A percentile compares a stretch with the other conserved stretches of the same genome.
Conservation (phyloP, 2,888 invertebrate genomes). For the Nipponacmea schrenckii region DNA sequence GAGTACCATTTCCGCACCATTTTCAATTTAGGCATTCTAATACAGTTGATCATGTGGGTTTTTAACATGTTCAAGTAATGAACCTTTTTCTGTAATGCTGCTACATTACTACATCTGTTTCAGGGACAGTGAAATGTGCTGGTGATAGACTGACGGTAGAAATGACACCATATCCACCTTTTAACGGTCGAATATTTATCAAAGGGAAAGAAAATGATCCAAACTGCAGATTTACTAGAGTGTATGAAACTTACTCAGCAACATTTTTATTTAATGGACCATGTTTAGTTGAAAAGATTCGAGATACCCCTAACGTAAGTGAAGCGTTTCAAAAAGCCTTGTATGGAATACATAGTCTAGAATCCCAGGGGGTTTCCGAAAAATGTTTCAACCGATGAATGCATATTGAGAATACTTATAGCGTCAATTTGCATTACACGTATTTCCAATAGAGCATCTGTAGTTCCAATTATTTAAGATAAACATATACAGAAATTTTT, state of each 20-base stretch:
- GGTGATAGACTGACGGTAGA: conserved; percentile 9
- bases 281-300: background rate
- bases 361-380: too few species aligned
- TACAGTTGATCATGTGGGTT: too few species aligned
- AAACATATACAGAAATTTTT: too few species aligned
- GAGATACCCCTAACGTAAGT: conserved; percentile 7
- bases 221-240: background rate
- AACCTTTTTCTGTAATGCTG: too few species aligned
- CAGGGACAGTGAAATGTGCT: conserved; percentile 12
- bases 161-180: conserved; percentile 8
- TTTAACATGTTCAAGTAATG: too few species aligned
- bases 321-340: background rate
- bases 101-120: background rate
- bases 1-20: too few species aligned
- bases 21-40: too few species aligned
- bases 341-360: too few species aligned
- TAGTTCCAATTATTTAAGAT: too few species aligned
- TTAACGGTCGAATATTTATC: conserved; percentile 10
- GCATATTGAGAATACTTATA: too few species aligned
- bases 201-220: background rate
- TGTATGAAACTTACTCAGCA: background rate
- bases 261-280: background rate
- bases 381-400: too few species aligned
- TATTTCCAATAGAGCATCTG: background rate
- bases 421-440: background rate